Conservation (phyloP, 1,140 invertebrate species). For the Drosophila rhopaloa region DNA sequence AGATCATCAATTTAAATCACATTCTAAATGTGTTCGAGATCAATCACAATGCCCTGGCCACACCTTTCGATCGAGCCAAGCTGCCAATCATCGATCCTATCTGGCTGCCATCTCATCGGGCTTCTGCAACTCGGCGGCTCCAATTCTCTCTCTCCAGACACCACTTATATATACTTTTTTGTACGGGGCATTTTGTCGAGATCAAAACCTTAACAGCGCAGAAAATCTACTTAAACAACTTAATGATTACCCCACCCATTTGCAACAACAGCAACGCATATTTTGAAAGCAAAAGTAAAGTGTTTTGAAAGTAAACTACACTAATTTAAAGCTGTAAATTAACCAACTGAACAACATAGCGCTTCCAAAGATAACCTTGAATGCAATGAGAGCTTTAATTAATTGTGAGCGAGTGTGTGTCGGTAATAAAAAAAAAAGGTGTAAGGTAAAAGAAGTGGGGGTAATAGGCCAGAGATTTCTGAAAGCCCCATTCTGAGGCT, state of each 20-base stretch:
- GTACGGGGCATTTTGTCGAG: conserved; percentile 5
- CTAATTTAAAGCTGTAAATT: conserved; percentile 83
- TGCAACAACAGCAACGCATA: conserved; percentile 52
- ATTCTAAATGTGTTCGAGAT: conserved; percentile 38
- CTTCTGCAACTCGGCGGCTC: conserved; percentile 38
- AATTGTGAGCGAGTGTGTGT: conserved; percentile 47
- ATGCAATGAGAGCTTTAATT: conserved; percentile 83
- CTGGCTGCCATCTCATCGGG: conserved; percentile 8
- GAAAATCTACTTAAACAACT: conserved; percentile 58
- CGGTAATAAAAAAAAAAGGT: conserved; percentile 61
- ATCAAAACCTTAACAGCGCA: conserved; percentile 27
- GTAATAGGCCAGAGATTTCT: conserved; percentile 16
- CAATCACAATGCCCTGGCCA: conserved; percentile 20
- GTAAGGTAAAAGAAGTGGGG: conserved; percentile 45
- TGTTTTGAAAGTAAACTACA: conserved; percentile 82
- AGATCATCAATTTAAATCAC: conserved; percentile 51
- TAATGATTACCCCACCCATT: conserved; percentile 75
- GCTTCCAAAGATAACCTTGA: conserved; percentile 70
- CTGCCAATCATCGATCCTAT: conserved; percentile 39
- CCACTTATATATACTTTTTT: neutral
- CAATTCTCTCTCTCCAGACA: conserved; percentile 23
- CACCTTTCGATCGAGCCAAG: conserved; percentile 29
- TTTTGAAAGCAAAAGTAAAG: conserved; percentile 83
- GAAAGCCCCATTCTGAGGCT: conserved; percentile 4
- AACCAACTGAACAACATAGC: conserved; percentile 76